Conservation (phyloP, 2,113 vertebrate species). For the Thamnophis sirtalis region DNA sequence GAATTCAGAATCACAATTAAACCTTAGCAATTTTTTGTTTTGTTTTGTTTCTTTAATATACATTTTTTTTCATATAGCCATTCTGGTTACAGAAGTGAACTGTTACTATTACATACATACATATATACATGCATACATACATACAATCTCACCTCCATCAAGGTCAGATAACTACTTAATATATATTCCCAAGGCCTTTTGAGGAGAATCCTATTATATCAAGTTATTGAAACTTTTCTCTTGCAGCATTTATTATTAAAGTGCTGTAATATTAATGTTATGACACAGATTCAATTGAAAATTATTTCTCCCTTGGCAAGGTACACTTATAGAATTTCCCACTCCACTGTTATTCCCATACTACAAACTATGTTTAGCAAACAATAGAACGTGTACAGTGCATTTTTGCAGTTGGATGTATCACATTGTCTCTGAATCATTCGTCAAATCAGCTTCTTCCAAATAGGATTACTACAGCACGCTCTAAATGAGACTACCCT, state of each 20-base stretch:
- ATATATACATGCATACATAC: background rate
- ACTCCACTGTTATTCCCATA: background rate
- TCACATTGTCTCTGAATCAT: background rate
- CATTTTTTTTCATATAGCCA: background rate
- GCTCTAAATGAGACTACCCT: background rate
- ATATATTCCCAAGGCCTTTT: background rate
- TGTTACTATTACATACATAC: background rate
- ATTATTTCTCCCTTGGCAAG: background rate
- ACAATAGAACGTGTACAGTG: background rate
- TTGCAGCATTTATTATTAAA: background rate
- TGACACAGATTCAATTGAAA: background rate
- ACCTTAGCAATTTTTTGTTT: background rate
- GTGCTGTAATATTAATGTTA: background rate
- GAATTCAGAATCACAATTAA: background rate
- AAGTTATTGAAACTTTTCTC: background rate
- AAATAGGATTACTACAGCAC: background rate
- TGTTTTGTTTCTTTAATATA: background rate
- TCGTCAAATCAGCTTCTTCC: background rate
- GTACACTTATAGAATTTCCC: too few species aligned
- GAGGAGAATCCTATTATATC: background rate
- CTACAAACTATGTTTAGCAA: too few species aligned
- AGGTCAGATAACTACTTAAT: background rate
- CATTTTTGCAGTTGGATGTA: background rate
- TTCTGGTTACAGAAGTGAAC: background rate
- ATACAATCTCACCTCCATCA: background rate